Evolutionary conservation across 2,888 invertebrate genomes (phyloP).

Genomic region (Euclidia mi): DNA sequence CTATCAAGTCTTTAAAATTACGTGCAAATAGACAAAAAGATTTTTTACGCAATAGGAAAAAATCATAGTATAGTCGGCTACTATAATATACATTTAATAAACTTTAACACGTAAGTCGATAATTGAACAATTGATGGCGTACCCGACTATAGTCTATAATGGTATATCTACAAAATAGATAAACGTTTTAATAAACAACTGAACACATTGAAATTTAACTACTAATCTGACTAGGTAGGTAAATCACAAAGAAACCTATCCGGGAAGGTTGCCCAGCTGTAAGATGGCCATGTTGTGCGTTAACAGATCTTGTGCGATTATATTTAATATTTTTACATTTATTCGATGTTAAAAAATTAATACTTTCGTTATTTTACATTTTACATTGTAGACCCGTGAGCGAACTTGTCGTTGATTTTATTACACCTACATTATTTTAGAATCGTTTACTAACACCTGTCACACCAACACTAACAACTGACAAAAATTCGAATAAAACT

Average conservation of each 20-base stretch:
- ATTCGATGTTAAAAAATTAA: slow-evolving; percentile 64
- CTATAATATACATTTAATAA: slow-evolving; percentile 11
- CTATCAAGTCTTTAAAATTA: slow-evolving; percentile 79
- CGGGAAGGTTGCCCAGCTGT: slow-evolving; percentile 37
- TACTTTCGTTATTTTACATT: slow-evolving; percentile 43
- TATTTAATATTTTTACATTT: slow-evolving; percentile 35
- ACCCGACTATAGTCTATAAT: slow-evolving; percentile 23
- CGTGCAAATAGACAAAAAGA: slow-evolving; percentile 67
- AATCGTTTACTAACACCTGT: slow-evolving; percentile 34
- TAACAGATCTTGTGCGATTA: slow-evolving; percentile 40
- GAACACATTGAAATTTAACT: slow-evolving; percentile 41
- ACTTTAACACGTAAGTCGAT: slow-evolving; percentile 22
- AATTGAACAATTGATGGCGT: slow-evolving; percentile 33
- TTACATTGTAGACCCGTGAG: slow-evolving; percentile 68
- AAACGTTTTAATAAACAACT: slow-evolving; percentile 29
- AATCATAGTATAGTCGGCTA: slow-evolving; percentile 34
- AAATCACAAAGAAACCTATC: slow-evolving; percentile 53
- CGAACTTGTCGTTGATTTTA: slow-evolving; percentile 69
- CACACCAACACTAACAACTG: slow-evolving; percentile 26
- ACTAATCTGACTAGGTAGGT: slow-evolving; percentile 51
- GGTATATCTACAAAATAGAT: slow-evolving; percentile 28
- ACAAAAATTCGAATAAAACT: slow-evolving; percentile 6
- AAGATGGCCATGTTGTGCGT: slow-evolving; percentile 49
- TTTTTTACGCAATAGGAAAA: slow-evolving; percentile 45
- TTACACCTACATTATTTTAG: slow-evolving; percentile 33